phyloP scores from a whole-genome alignment of 53 echinoderm and acorn worm species.

The Holothuria leucospilota region DNA sequence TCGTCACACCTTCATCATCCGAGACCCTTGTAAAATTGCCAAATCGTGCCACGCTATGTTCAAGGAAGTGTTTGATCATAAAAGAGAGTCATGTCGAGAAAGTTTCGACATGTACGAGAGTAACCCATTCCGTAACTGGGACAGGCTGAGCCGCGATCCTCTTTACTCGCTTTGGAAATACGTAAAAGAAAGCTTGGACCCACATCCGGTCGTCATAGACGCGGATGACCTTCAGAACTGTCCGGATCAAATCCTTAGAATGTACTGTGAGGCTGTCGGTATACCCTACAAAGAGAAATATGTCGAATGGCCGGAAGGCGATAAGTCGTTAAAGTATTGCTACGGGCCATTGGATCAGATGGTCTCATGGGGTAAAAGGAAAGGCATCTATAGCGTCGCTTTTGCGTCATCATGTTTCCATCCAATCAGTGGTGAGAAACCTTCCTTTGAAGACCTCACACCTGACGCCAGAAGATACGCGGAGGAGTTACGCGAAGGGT shows the following conservation, averaged over 20 bases:
- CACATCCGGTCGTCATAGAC: conserved; percentile 26
- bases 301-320: conserved; percentile 1
- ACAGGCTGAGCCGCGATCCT: conserved; percentile 11
- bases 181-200: conserved; percentile 13
- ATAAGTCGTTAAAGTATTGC: conserved; percentile 14
- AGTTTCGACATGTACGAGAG: conserved; percentile 3
- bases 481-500: conserved; percentile 15
- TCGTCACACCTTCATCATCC: conserved; percentile 34
- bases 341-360: conserved; percentile 11
- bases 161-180: conserved; percentile 28
- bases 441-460: not conserved
- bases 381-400: not conserved
- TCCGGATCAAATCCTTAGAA: not conserved
- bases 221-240: conserved; percentile 32
- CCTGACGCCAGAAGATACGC: not conserved
- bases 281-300: conserved; percentile 16
- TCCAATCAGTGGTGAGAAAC: not conserved
- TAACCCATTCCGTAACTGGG: conserved; percentile 23
- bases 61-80: not conserved
- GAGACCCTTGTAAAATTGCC: conserved; percentile 4
- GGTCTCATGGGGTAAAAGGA: conserved; percentile 3
- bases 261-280: conserved; percentile 25
- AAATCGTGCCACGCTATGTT: not conserved
- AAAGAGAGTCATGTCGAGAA: conserved; percentile 21
- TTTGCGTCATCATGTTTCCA: not conserved